Evolutionary conservation across 2,113 vertebrate species (phyloP), one percentile per base, ranked within the genome.

Genomic region (Danionella cerebrum): DNA sequence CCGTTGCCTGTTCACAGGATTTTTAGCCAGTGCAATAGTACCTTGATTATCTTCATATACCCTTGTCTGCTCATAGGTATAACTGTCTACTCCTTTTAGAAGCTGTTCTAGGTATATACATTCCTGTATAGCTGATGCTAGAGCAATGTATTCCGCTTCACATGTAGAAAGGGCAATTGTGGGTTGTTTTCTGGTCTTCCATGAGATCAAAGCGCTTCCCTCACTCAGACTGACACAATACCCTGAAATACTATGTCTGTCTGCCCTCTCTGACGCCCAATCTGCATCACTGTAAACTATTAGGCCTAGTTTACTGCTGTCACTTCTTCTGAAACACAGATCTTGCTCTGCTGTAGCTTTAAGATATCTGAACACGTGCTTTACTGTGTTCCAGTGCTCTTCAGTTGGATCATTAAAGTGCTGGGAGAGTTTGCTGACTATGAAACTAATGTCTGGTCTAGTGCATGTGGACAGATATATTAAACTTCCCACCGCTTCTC

Each of bases 391-490:
- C 11, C 45, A 52, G 14, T 65, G 45, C 4, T 52, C 13, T 51
- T 39, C 62, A 19, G 62, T 51, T 51, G 45, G 45, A 5, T 64
- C n/a, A 64, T 6, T 22, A 24, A 38, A 51, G 38, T 51, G n/a
- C 2, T 65, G 62, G 2, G 45, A 51, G 10, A 51, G 44, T 25
- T 25, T 64, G 3, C 60, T 48, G 13, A 64, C 18, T 1, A 50
- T 31, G 35, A 50, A 64, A 51, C 33, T 39, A 0, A 65, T n/a
- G 36, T 65, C 31, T 3, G 45, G 62, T 39, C 45, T 1, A 25
- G 33, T 39, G 13, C 45, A 65, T 7, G 45, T 51, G 19, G 33
- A 36, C 2, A 65, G 36, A 8, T 51, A 51, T 1, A 53, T 53
- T 19, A 53, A 53, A 33, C 50, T 53, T 53, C 50, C 27, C n/a